These are phyloP conservation scores for Leuciscus idus DNA, from an alignment of 2,113 vertebrate species.

Conservation along the genomic window DNA sequence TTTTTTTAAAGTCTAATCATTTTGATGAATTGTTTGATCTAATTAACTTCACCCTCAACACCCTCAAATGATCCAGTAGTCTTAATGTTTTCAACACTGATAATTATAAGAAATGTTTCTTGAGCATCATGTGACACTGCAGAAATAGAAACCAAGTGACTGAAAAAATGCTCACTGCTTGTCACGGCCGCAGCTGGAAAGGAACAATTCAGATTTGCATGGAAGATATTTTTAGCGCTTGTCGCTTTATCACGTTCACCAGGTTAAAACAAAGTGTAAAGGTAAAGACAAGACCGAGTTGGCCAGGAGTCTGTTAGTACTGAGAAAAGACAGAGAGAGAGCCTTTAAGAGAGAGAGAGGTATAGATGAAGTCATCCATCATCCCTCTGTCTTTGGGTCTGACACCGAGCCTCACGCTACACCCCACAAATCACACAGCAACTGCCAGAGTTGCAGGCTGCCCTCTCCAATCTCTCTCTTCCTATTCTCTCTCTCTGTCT, in stretches of 20 bases:
- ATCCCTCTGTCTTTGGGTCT: conserved; percentile 57
- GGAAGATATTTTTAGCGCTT: neutral
- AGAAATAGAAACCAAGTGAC: neutral
- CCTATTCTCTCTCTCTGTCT: conserved; percentile 43
- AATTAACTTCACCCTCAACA: neutral
- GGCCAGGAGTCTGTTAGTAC: conserved; percentile 36
- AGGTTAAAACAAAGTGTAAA: conserved; percentile 21
- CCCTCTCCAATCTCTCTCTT: conserved; percentile 53
- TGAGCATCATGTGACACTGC: neutral
- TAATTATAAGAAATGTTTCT: neutral
- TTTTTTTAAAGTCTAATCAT: neutral
- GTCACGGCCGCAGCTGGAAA: neutral
- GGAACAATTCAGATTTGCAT: neutral
- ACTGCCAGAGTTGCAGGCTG: conserved; percentile 51
- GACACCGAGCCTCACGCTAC: conserved; percentile 55
- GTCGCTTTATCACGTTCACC: neutral
- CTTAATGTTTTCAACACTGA: neutral
- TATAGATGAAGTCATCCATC: conserved; percentile 60
- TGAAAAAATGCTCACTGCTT: neutral
- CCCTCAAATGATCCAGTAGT: neutral
- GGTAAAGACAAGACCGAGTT: conserved; percentile 38
- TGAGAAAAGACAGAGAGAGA: conserved; percentile 44
- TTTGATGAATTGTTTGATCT: neutral
- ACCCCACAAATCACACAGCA: conserved; percentile 63
- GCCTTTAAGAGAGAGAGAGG: conserved; percentile 47